Conservation (phyloP, 2,888 invertebrate species). For the Metellina segmentata region DNA sequence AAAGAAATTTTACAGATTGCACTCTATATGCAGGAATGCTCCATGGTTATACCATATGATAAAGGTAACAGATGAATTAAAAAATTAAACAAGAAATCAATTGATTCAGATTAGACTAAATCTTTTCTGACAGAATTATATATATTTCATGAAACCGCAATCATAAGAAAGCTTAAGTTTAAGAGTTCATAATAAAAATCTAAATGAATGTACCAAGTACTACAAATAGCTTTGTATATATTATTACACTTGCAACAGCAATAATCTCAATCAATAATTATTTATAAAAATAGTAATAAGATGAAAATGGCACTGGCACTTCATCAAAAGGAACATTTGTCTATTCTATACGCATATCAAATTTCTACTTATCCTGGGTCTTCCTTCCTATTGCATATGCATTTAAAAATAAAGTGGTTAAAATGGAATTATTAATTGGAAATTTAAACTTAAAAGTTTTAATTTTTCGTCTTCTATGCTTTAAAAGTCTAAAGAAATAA, state of each 20-base stretch:
- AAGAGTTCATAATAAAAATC: background rate
- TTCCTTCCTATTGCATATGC: conserved; percentile 33
- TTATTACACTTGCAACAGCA: background rate
- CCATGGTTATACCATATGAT: too few relatives aligned
- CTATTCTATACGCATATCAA: conserved; percentile 38
- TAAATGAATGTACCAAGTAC: background rate
- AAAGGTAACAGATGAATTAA: too few relatives aligned
- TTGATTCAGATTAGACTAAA: too few relatives aligned
- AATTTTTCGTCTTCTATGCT: too few relatives aligned
- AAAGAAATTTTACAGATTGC: too few relatives aligned
- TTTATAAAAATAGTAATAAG: background rate
- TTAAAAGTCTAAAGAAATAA: too few relatives aligned
- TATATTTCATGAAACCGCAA: background rate
- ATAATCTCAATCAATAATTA: background rate
- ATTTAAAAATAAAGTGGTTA: background rate
- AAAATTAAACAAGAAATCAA: too few relatives aligned
- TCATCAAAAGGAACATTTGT: conserved; percentile 64
- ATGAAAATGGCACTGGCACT: conserved; percentile 63
- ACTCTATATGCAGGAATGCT: too few relatives aligned
- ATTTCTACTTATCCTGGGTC: conserved; percentile 22
- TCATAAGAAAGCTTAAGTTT: background rate
- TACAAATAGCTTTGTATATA: background rate
- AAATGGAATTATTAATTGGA: too few relatives aligned
- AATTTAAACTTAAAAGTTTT: too few relatives aligned
- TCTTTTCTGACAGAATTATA: too few relatives aligned